Percentiles rank a stretch among this genome's conserved stretches.
Conservation (phyloP, 2,797 vertebrate species). For the Centropyge bicolor region DNA sequence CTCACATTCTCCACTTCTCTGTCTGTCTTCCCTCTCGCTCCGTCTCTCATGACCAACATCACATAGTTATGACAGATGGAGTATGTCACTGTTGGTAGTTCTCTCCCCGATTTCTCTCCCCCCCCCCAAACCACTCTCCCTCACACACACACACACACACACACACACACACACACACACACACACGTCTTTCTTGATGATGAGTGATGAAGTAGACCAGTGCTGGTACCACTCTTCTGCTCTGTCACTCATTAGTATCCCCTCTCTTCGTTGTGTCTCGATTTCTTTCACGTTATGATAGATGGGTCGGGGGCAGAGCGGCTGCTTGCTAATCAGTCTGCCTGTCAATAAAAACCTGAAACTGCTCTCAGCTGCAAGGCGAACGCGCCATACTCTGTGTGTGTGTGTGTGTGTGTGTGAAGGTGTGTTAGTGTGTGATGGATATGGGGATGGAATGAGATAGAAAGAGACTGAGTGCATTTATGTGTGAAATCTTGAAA, state of each 20-base stretch:
- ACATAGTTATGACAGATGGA: slow-evolving; percentile 53
- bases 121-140: not conserved
- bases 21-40: not conserved
- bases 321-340: slow-evolving; percentile 69
- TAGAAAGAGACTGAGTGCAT: not conserved
- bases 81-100: slow-evolving; percentile 26
- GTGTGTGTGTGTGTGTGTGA: not conserved
- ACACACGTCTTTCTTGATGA: slow-evolving; percentile 42
- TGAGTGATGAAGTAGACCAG: slow-evolving; percentile 61
- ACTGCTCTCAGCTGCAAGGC: slow-evolving; percentile 25
- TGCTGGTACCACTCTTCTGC: slow-evolving; percentile 49
- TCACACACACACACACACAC: not conserved
- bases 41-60: slow-evolving; percentile 29
- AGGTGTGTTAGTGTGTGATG: slow-evolving; percentile 4
- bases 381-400: not conserved
- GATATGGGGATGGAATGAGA: slow-evolving; percentile 3
- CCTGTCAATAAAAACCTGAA: slow-evolving; percentile 60
- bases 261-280: slow-evolving; percentile 53
- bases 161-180: not conserved
- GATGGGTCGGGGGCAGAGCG: slow-evolving; percentile 59
- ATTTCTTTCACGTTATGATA: slow-evolving; percentile 56
- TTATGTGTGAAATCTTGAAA: slow-evolving; percentile 14
- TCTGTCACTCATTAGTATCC: slow-evolving; percentile 72
- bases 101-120: slow-evolving; percentile 27
- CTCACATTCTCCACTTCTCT: not conserved